A percentile compares a stretch with the other conserved stretches of the same genome.
Conservation (phyloP, 2,888 invertebrate species). For the Drosophila conformis region DNA sequence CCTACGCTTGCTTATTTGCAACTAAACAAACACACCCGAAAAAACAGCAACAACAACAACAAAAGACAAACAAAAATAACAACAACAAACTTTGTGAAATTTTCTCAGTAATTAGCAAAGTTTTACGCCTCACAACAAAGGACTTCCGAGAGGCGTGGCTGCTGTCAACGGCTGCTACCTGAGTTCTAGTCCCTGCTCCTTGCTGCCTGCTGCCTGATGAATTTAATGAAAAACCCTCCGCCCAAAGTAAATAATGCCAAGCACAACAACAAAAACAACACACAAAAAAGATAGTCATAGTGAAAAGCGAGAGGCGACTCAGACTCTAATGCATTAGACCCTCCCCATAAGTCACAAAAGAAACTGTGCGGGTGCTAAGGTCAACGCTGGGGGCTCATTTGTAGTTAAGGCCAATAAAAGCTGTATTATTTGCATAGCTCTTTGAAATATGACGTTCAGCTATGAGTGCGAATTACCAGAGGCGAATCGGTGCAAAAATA, state of each 20-base stretch:
- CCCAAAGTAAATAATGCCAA: slow-evolving; percentile 55
- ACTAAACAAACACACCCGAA: slow-evolving; percentile 33
- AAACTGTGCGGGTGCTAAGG: slow-evolving; percentile 11
- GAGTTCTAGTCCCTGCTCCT: background rate
- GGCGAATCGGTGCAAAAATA: background rate
- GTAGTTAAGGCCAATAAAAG: background rate
- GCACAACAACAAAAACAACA: slow-evolving; percentile 3
- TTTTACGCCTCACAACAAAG: slow-evolving; percentile 75
- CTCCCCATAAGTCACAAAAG: slow-evolving; percentile 24
- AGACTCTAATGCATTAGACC: slow-evolving; percentile 14
- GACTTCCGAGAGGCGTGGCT: slow-evolving; percentile 54
- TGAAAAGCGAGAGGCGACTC: slow-evolving; percentile 11
- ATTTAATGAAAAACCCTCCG: slow-evolving; percentile 52
- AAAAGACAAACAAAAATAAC: slow-evolving; percentile 8
- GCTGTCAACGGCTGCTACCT: slow-evolving; percentile 48
- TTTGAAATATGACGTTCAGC: slow-evolving; percentile 40
- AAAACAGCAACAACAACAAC: background rate
- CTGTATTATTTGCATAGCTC: slow-evolving; percentile 51
- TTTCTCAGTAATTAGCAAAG: slow-evolving; percentile 78
- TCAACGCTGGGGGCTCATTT: slow-evolving; percentile 15
- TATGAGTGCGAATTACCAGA: slow-evolving; percentile 19
- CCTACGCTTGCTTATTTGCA: slow-evolving; percentile 26
- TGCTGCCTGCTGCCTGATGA: slow-evolving; percentile 6
- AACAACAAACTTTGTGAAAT: slow-evolving; percentile 59
- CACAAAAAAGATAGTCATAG: slow-evolving; percentile 13